These are phyloP conservation scores for Australoheros facetus DNA, from an alignment of 2,797 vertebrate species.

Conservation along the genomic window DNA sequence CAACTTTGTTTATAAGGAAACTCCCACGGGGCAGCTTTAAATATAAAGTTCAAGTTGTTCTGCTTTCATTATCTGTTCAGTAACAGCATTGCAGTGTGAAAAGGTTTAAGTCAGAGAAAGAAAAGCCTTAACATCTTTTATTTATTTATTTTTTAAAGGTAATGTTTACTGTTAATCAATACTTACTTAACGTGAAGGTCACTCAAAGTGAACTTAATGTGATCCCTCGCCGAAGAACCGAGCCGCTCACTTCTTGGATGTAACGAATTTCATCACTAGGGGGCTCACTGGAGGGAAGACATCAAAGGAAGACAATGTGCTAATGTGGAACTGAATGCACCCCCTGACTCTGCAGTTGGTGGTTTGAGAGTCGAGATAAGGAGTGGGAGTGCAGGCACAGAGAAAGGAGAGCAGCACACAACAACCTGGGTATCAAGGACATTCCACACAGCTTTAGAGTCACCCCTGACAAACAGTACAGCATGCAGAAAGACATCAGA, in stretches of 20 bases:
- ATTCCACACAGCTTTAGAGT: background rate
- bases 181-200: conserved; percentile 7
- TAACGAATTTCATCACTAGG: conserved; percentile 51
- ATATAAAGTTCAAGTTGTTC: background rate
- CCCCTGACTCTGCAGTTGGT: conserved; percentile 45
- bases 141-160: conserved; percentile 1
- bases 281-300: conserved; percentile 57
- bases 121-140: background rate
- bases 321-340: conserved; percentile 59
- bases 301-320: conserved; percentile 65
- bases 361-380: conserved; percentile 61
- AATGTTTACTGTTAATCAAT: conserved; percentile 1
- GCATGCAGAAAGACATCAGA: background rate
- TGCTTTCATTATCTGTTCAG: background rate
- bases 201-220: conserved; percentile 10
- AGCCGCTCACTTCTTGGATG: conserved; percentile 24
- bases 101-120: background rate
- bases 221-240: conserved; percentile 28
- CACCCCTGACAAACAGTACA: background rate
- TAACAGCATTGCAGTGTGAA: background rate
- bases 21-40: conserved; percentile 6
- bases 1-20: conserved; percentile 5
- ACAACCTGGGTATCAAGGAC: conserved; percentile 41
- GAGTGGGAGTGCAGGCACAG: conserved; percentile 24
- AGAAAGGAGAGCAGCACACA: conserved; percentile 28